A percentile compares a stretch with the other conserved stretches of the same genome.
phyloP scores from a whole-genome alignment of 2,888 invertebrate genomes.

The Drosophila demipolita region DNA sequence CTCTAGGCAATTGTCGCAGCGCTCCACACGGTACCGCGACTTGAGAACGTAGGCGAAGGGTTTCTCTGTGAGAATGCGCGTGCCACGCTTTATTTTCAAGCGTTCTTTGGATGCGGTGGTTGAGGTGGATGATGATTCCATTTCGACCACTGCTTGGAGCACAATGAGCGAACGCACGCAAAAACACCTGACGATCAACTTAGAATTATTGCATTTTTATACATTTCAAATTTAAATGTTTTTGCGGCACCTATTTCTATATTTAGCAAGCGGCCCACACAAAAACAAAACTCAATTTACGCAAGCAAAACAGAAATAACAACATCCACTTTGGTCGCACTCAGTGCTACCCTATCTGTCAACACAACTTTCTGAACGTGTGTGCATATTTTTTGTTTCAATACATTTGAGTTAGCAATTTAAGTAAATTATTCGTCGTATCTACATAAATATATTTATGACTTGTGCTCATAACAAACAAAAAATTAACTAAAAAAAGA shows the following conservation, averaged over 20 bases:
- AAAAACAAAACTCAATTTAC: constrained; percentile 45
- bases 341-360: constrained; percentile 42
- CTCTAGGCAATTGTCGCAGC: constrained; percentile 92
- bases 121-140: constrained; percentile 28
- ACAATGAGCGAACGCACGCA: constrained; percentile 24
- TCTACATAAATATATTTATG: background rate
- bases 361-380: background rate
- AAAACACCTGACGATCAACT: constrained; percentile 34
- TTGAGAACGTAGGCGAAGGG: constrained; percentile 91
- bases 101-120: background rate
- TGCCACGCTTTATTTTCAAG: constrained; percentile 85
- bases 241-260: constrained; percentile 71
- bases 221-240: constrained; percentile 61
- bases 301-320: constrained; percentile 40
- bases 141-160: constrained; percentile 23
- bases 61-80: constrained; percentile 89
- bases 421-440: background rate
- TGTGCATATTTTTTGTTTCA: background rate
- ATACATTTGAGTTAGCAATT: background rate
- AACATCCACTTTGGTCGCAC: constrained; percentile 22
- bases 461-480: background rate
- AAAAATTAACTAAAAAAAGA: background rate
- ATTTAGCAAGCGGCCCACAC: constrained; percentile 54
- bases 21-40: constrained; percentile 88
- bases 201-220: constrained; percentile 59